Evolutionary conservation across 2,888 invertebrate genomes (phyloP).

Genomic region (Sarcophaga subvicina): DNA sequence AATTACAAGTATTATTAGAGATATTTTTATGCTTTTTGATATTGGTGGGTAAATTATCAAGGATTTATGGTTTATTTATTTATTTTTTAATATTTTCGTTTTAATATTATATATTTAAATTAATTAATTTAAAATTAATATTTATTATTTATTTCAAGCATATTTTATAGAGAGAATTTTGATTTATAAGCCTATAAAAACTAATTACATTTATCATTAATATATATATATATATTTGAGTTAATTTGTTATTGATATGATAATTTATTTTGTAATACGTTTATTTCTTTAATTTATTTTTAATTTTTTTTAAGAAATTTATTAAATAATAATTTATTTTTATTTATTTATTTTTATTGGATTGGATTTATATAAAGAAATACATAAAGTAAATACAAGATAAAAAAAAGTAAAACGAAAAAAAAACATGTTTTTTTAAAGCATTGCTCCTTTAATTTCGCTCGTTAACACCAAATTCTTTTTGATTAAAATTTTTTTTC

Average conservation of each 20-base stretch:
- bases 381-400: conserved; percentile 19
- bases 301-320: neutral
- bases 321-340: neutral
- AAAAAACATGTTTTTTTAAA: conserved; percentile 27
- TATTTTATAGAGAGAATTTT: conserved; percentile 40
- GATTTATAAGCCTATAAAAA: conserved; percentile 57
- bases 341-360: neutral
- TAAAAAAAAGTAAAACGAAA: conserved; percentile 4
- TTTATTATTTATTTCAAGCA: conserved; percentile 51
- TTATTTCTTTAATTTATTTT: neutral
- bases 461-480: conserved; percentile 25
- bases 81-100: conserved; percentile 18
- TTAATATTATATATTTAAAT: conserved; percentile 19
- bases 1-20: neutral
- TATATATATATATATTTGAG: conserved; percentile 5
- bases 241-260: conserved; percentile 63
- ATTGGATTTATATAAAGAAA: neutral
- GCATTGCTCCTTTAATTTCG: conserved; percentile 49
- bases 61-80: neutral
- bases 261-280: conserved; percentile 42
- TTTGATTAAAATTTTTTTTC: conserved; percentile 33
- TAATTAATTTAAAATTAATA: conserved; percentile 1
- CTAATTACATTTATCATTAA: conserved; percentile 57
- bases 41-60: conserved; percentile 63
- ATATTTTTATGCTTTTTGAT: neutral